Conservation (phyloP, 2,797 vertebrate species). For the Microctenopoma steveboyesi region DNA sequence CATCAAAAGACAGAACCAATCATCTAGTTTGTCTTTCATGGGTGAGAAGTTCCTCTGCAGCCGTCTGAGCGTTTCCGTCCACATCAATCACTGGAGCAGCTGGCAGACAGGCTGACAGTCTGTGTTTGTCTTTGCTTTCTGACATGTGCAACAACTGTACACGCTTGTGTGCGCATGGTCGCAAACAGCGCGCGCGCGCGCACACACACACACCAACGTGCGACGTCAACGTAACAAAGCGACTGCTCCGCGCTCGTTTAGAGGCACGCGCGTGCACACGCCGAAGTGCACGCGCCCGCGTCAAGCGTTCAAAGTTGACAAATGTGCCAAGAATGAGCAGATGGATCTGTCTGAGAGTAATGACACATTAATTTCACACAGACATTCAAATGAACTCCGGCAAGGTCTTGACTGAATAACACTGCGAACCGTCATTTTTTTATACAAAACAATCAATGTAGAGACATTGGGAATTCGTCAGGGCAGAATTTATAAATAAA, state of each 20-base stretch:
- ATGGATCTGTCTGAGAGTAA: constrained; percentile 69
- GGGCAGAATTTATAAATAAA: too few species aligned
- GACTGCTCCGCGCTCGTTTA: constrained; percentile 31
- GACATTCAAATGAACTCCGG: constrained; percentile 49
- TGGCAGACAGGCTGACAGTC: constrained; percentile 72
- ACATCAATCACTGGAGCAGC: constrained; percentile 80
- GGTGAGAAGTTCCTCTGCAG: constrained; percentile 68
- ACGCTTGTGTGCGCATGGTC: constrained; percentile 38
- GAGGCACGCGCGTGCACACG: constrained; percentile 15
- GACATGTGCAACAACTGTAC: constrained; percentile 57
- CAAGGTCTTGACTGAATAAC: not conserved
- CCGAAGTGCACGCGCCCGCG: constrained; percentile 19
- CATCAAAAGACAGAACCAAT: constrained; percentile 51
- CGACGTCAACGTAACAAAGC: constrained; percentile 35
- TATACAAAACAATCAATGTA: not conserved
- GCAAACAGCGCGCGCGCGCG: constrained; percentile 20
- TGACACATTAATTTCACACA: constrained; percentile 52
- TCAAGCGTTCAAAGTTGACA: constrained; percentile 44
- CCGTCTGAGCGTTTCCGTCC: constrained; percentile 58
- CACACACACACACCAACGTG: not conserved
- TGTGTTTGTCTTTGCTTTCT: constrained; percentile 72
- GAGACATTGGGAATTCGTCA: too few species aligned
- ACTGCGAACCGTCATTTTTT: not conserved
- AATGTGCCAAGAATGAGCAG: constrained; percentile 60
- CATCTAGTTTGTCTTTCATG: constrained; percentile 75